These are phyloP conservation scores for Stenolophus ochropezus DNA, from an alignment of 2,888 invertebrate genomes.

Conservation along the genomic window DNA sequence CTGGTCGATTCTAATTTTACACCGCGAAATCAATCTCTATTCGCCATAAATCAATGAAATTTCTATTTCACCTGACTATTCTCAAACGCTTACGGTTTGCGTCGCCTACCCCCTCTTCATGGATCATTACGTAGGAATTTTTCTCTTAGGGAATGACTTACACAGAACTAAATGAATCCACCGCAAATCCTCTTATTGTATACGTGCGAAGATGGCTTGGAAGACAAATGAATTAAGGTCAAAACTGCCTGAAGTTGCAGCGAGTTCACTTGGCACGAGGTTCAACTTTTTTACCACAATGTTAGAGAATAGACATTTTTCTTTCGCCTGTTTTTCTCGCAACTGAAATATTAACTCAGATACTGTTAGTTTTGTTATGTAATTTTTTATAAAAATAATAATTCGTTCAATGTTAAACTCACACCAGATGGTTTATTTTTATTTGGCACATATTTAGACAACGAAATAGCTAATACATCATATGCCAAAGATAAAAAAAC, in stretches of 20 bases:
- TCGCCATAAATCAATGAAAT: conserved; percentile 17
- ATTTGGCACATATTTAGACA: not conserved
- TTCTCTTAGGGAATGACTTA: not conserved
- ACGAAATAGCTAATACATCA: too few relatives aligned
- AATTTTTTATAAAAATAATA: conserved; percentile 9
- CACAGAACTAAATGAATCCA: not conserved
- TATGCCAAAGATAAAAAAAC: too few relatives aligned
- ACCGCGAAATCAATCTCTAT: not conserved
- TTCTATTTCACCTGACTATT: conserved; percentile 2
- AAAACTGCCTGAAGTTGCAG: not conserved
- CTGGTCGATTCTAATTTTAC: not conserved
- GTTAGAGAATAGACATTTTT: conserved; percentile 17
- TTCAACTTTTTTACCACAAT: conserved; percentile 3
- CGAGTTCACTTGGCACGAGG: not conserved
- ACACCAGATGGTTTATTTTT: not conserved
- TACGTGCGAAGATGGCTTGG: not conserved
- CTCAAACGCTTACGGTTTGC: not conserved
- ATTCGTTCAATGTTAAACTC: not conserved
- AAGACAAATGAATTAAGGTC: conserved; percentile 38
- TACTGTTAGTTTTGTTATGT: not conserved
- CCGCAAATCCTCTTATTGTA: conserved; percentile 29
- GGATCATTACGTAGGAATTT: conserved; percentile 10
- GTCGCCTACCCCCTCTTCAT: not conserved
- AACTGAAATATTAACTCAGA: not conserved
- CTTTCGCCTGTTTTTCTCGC: not conserved